These are phyloP conservation scores for Hucho hucho DNA, from an alignment of 2,113 vertebrate species.

Conservation along the genomic window DNA sequence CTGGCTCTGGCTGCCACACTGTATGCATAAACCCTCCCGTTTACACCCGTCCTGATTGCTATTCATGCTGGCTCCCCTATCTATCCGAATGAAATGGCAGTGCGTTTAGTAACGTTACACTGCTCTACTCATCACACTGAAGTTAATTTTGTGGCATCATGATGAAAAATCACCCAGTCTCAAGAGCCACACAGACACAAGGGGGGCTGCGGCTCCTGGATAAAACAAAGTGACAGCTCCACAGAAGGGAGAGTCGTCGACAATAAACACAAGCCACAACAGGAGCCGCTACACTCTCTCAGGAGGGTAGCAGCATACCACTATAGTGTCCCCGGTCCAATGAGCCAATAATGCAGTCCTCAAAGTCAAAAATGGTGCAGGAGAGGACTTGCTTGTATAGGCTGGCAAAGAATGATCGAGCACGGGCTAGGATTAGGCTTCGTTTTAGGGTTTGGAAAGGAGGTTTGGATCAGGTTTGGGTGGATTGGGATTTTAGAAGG, in stretches of 20 bases:
- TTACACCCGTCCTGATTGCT: slow-evolving; percentile 24
- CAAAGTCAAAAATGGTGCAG: slow-evolving; percentile 1
- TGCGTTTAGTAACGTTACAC: slow-evolving; percentile 33
- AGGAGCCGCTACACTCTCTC: not conserved
- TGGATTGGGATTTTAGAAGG: too few species aligned
- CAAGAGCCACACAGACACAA: not conserved
- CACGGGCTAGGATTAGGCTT: too few species aligned
- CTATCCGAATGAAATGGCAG: slow-evolving; percentile 40
- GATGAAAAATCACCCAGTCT: slow-evolving; percentile 47
- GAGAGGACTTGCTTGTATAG: not conserved
- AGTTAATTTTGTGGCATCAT: slow-evolving; percentile 55
- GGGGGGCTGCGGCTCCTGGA: not conserved
- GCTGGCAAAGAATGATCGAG: not conserved
- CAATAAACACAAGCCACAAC: too few species aligned
- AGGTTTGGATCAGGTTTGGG: too few species aligned
- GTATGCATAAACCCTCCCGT: not conserved
- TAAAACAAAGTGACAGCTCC: too few species aligned
- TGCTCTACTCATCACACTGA: slow-evolving; percentile 30
- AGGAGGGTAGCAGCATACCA: not conserved
- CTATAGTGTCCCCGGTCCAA: not conserved
- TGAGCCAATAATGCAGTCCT: not conserved
- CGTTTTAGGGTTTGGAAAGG: too few species aligned
- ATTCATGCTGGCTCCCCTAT: slow-evolving; percentile 32
- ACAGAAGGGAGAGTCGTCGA: not conserved
- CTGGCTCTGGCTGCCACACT: too few species aligned